phyloP scores from a whole-genome alignment of 2,797 vertebrate genomes.

The Artibeus lituratus region DNA sequence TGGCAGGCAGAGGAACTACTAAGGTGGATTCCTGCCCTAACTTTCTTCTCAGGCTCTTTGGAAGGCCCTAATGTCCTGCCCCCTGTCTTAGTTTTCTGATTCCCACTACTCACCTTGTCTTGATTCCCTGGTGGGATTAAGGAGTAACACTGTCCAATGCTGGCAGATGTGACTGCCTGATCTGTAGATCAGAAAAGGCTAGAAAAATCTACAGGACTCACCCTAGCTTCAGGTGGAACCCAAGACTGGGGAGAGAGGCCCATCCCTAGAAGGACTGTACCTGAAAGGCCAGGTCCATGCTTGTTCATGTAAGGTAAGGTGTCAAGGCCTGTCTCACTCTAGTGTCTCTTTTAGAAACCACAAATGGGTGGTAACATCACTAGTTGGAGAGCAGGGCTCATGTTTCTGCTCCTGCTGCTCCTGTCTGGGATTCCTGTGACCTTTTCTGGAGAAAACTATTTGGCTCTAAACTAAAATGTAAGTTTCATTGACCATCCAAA shows the following conservation, averaged over 20 bases:
- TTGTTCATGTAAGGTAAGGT: slow-evolving; percentile 29
- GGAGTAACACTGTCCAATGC: rapidly evolving
- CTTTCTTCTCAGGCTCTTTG: not conserved
- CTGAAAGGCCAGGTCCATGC: slow-evolving; percentile 52
- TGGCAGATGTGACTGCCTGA: not conserved
- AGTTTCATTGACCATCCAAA: slow-evolving; percentile 7
- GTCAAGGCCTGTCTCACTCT: not conserved
- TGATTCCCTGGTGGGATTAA: not conserved
- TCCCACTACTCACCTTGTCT: not conserved
- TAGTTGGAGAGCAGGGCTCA: not conserved
- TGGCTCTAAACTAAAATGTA: slow-evolving; percentile 21
- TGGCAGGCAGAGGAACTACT: not conserved
- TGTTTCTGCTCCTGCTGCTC: slow-evolving; percentile 15
- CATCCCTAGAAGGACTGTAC: slow-evolving; percentile 38
- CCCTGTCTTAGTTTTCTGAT: not conserved
- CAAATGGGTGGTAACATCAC: not conserved
- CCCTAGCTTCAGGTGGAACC: slow-evolving; percentile 38
- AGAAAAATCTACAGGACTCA: not conserved
- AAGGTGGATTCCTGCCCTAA: not conserved
- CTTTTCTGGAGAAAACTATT: slow-evolving; percentile 32
- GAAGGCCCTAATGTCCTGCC: rapidly evolving
- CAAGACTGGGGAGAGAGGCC: not conserved
- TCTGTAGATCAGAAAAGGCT: not conserved
- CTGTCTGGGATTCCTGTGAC: not conserved
- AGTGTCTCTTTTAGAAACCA: not conserved